Evolutionary conservation across 2,888 invertebrate genomes (phyloP).

Genomic region (Petrophora chlorosata): DNA sequence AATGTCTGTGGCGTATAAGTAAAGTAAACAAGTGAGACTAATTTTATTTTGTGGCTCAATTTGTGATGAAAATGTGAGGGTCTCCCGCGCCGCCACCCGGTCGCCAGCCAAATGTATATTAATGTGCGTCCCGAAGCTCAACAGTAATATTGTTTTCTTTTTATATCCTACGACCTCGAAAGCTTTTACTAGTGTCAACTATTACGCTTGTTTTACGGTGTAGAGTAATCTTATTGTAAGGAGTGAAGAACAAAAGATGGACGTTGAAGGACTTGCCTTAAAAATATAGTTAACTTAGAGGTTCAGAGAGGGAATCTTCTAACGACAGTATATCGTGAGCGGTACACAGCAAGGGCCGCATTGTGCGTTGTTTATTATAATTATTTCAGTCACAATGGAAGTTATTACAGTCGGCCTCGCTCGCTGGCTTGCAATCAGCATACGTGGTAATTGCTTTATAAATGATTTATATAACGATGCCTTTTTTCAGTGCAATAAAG

Average conservation of each 20-base stretch:
- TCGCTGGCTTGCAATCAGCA: conserved; percentile 9
- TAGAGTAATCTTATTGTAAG: conserved; percentile 61
- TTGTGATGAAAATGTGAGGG: conserved; percentile 68
- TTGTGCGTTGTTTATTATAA: conserved; percentile 36
- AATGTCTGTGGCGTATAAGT: conserved; percentile 28
- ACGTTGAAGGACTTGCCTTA: conserved; percentile 43
- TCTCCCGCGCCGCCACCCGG: conserved; percentile 42
- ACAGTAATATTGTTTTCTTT: conserved; percentile 77
- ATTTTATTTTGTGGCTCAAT: conserved; percentile 73
- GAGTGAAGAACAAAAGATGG: conserved; percentile 47
- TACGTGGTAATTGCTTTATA: conserved; percentile 17
- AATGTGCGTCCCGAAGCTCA: conserved; percentile 72
- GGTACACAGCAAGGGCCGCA: conserved; percentile 33
- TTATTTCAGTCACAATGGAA: conserved; percentile 34
- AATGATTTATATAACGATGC: conserved; percentile 9
- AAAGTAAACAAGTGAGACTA: conserved; percentile 44
- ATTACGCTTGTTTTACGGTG: conserved; percentile 68
- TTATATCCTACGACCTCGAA: conserved; percentile 66
- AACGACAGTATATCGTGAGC: conserved; percentile 45
- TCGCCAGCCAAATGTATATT: conserved; percentile 75
- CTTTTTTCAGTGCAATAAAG: conserved; percentile 1
- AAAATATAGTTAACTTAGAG: conserved; percentile 43
- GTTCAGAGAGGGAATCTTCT: conserved; percentile 41
- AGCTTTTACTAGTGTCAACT: conserved; percentile 76
- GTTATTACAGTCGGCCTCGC: conserved; percentile 21